Percentiles rank a stretch among this genome's conserved stretches.
Conservation (phyloP, 2,113 vertebrate genomes). For the Butastur rufipennis region DNA sequence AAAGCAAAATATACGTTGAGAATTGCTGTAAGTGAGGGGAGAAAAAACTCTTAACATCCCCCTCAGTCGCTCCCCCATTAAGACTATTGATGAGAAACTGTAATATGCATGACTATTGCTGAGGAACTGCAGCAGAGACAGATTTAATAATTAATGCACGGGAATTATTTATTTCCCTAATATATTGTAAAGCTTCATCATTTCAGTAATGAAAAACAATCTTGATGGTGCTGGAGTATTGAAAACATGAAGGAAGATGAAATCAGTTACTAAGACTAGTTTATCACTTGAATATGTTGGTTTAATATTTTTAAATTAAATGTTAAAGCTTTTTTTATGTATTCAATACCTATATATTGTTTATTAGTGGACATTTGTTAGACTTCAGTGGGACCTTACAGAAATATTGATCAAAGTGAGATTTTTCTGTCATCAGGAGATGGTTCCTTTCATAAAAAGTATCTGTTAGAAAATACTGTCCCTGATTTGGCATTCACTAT, state of each 20-base stretch:
- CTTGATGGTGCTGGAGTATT: not conserved
- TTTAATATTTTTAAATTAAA: constrained; percentile 54
- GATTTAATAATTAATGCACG: constrained; percentile 67
- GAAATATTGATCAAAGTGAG: not conserved
- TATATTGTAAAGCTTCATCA: constrained; percentile 19
- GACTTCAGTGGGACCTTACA: not conserved
- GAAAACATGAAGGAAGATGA: constrained; percentile 4
- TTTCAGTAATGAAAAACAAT: constrained; percentile 14
- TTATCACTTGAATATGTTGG: constrained; percentile 12
- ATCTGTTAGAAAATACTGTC: not conserved
- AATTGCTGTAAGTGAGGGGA: not conserved
- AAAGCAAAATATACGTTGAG: not conserved
- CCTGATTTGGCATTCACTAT: not conserved
- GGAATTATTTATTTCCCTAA: constrained; percentile 62
- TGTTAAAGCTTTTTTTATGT: not conserved
- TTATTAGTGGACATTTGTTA: not conserved
- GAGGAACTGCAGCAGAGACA: constrained; percentile 18
- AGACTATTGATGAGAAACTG: not conserved
- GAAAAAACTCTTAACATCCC: not conserved
- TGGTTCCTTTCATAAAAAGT: not conserved
- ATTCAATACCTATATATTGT: not conserved
- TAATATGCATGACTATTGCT: constrained; percentile 27
- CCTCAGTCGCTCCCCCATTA: not conserved
- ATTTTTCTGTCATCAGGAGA: not conserved
- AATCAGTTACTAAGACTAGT: not conserved